Evolutionary conservation across 2,113 vertebrate species (phyloP).

Genomic region (Sebastes fasciatus): DNA sequence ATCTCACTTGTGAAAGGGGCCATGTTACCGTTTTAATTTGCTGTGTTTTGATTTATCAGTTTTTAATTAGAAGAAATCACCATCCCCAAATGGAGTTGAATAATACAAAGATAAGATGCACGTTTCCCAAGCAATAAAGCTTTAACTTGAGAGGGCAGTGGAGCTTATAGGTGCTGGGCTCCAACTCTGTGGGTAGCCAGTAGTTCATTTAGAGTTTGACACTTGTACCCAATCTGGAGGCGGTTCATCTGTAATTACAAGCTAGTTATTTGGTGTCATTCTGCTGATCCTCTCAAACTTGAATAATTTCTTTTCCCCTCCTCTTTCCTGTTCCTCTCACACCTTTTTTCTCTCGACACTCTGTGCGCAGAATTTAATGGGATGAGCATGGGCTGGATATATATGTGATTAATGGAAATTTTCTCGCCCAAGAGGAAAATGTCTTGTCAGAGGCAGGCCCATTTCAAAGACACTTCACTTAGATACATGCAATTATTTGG

Average conservation of each 20-base stretch:
- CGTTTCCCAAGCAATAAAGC: background rate
- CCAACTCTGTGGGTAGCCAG: background rate
- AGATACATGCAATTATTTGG: conserved; percentile 73
- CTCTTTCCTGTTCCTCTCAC: conserved; percentile 12
- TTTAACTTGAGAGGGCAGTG: conserved; percentile 5
- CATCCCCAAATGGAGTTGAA: background rate
- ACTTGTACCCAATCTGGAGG: background rate
- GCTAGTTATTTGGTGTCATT: conserved; percentile 25
- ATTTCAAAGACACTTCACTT: conserved; percentile 75
- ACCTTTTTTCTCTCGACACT: background rate
- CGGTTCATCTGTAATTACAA: conserved; percentile 9
- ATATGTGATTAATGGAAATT: conserved; percentile 52
- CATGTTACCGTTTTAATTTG: background rate
- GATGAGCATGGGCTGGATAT: conserved; percentile 18
- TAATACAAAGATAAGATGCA: background rate
- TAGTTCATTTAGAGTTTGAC: conserved; percentile 17
- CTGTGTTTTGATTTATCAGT: background rate
- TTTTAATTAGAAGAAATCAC: background rate
- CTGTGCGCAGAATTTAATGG: conserved; percentile 27
- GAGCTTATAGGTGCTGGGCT: background rate
- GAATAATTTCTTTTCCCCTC: conserved; percentile 31
- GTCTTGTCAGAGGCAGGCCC: conserved; percentile 49
- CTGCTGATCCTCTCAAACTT: conserved; percentile 25
- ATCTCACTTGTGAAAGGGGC: background rate
- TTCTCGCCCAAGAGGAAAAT: conserved; percentile 59